Evolutionary conservation across 2,888 invertebrate species (phyloP), one percentile per base, ranked within the genome.

Genomic region (Mesorhabditis spiculigera): DNA sequence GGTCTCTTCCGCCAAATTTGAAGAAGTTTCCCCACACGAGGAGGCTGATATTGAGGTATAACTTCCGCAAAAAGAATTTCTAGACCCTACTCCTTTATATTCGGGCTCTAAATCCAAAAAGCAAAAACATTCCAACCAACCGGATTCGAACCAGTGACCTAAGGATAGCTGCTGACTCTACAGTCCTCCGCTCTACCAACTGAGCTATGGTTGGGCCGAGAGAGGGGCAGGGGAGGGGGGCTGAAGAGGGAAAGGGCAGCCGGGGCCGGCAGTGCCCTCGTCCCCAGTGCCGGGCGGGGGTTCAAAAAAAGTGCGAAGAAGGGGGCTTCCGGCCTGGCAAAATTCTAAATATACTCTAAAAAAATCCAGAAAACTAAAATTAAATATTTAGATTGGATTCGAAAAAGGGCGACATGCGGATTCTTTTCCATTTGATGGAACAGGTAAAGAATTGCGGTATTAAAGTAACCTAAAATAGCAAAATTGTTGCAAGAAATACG

Each of bases 391-490:
- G 10, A 74, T 84, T 61, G 78, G 78, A 43, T 85, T 85, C 68
- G 78, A 82, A 61, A 73, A 72, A 44, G 79, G 81, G n/a, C 73
- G 75, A 16, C 84, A 84, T 68, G 77, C 75, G 41, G 84, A 84
- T 72, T 73, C 74, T 28, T 79, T 80, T 66, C 81, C 84, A 13
- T 84, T 84, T 67, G 84, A 84, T 73, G 84, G 84, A 41, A 71
- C 72, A 68, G 80, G 83, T 81, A 58, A 62, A 66, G 58, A 50
- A 50, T 28, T 28, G 28, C 28, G 28, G 28, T 28, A 1, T 3
- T 28, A 28, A 28, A 28, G 28, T 28, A 28, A 28, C 28, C 28
- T 28, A 28, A 28, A 28, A 28, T 28, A 28, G 28, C 28, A 28
- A 28, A 28, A 28, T 28, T 28, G 28, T 28, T 28, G 28, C 28